A percentile compares a stretch with the other conserved stretches of the same genome.
Conservation (phyloP, 2,888 invertebrate species). For the Plebejus argus region DNA sequence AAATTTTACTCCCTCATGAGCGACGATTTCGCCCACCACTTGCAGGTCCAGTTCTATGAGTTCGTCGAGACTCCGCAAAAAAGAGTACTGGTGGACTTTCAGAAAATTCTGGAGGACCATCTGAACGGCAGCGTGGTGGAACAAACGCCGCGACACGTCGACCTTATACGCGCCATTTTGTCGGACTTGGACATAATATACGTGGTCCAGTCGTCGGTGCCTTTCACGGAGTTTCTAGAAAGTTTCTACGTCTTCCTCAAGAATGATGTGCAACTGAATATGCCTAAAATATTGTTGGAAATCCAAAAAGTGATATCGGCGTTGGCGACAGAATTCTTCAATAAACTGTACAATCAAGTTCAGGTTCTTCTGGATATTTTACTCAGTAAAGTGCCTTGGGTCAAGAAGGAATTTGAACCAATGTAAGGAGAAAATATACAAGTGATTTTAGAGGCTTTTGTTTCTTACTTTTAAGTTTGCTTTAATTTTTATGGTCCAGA, state of each 20-base stretch:
- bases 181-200: constrained; percentile 66
- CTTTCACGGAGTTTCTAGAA: constrained; percentile 53
- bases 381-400: background rate
- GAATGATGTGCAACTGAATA: background rate
- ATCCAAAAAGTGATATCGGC: constrained; percentile 1
- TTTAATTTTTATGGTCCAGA: too few species aligned
- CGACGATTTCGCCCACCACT: constrained; percentile 52
- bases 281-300: background rate
- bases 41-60: constrained; percentile 61
- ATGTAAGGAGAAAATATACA: background rate
- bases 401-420: background rate
- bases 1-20: constrained; percentile 52
- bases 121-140: constrained; percentile 43
- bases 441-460: too few species aligned
- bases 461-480: too few species aligned
- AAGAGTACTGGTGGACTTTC: constrained; percentile 52
- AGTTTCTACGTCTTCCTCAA: background rate
- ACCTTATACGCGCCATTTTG: constrained; percentile 56
- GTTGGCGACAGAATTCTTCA: background rate
- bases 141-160: constrained; percentile 43
- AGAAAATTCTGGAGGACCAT: constrained; percentile 52
- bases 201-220: constrained; percentile 48
- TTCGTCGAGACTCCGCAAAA: constrained; percentile 51
- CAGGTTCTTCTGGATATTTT: background rate
- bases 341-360: background rate